Conservation (phyloP, 1,140 invertebrate genomes). For the Megalopta genalis region DNA sequence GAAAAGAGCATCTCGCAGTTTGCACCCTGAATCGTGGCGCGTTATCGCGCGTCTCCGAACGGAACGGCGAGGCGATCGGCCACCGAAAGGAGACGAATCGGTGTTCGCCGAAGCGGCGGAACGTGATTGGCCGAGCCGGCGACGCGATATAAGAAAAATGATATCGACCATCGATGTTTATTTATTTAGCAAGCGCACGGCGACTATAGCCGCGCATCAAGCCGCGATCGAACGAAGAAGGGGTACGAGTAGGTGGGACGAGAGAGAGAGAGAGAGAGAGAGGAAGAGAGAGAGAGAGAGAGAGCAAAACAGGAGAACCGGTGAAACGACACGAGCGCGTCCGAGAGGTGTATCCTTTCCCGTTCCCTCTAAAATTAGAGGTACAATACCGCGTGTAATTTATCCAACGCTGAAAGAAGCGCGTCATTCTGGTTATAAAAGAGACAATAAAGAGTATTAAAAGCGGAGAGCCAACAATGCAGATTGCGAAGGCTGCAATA, state of each 20-base stretch:
- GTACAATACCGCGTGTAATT: conserved; percentile 67
- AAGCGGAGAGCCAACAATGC: conserved; percentile 67
- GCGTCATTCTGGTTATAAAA: conserved; percentile 68
- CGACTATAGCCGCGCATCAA: conserved; percentile 18
- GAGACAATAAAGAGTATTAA: conserved; percentile 70
- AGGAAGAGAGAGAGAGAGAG: neutral
- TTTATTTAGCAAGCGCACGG: conserved; percentile 11
- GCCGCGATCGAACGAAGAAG: conserved; percentile 17
- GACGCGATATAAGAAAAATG: conserved; percentile 8
- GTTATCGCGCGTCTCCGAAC: too few relatives aligned
- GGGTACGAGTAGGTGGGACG: neutral
- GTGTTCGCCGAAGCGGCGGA: neutral
- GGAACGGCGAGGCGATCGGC: neutral
- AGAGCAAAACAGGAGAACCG: neutral
- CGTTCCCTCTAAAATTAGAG: conserved; percentile 62
- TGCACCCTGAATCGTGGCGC: too few relatives aligned
- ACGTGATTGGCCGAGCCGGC: neutral
- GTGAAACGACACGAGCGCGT: conserved; percentile 25
- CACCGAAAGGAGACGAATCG: conserved; percentile 1
- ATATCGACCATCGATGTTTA: conserved; percentile 42
- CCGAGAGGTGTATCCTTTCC: conserved; percentile 37
- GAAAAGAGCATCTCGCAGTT: too few relatives aligned
- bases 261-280: neutral
- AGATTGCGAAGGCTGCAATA: conserved; percentile 69
- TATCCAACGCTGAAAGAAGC: conserved; percentile 67